Base-by-base conservation (phyloP, 2,888 invertebrate species). In the Rhogogaster chlorosoma region DNA sequence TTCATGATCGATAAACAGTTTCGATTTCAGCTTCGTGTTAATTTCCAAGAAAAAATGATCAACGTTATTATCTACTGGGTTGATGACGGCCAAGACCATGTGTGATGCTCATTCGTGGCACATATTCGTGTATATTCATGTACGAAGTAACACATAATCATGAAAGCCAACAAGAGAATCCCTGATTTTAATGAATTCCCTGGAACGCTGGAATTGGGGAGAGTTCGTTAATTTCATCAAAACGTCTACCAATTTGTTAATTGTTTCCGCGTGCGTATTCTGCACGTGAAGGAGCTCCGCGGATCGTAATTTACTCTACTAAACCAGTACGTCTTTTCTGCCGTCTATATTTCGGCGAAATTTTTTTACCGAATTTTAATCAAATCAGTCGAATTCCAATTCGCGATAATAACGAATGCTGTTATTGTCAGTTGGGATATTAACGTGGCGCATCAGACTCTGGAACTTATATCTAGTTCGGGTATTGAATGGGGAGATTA, bases 231-330 rank as follows among this genome's bases (percentile, higher is more conserved):
- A 73, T 73, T 26, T 26, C 22, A 42, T 42, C 5, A 26, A 73
- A 26, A 73, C 26, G 73, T 22, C 12, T 38, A 26, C 38, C 42
- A 73, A 73, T 73, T 73, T 73, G 73, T 73, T 42, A 26, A 73
- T 73, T 45, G 45, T 26, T 73, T 42, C 26, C 42, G 73, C 36
- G 53, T 53, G 15, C 9, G 15, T 38, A 32, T 38, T 0, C 26
- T 12, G 53, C 61, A 32, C 29, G 32, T 6, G 4, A 32, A 67
- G 18, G 7, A 29, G 12, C 32, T 15, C 32, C 67, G 32, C 12
- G 18, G 1, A 12, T 32, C 32, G 12, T 18, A 15, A 67, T 32
- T 32, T 1, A 67, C 18, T 67, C 15, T 18, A 18, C 29, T 7
- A 12, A 67, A 61, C 15, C 15, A 67, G 29, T 1, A 32, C 22